phyloP scores from a whole-genome alignment of 2,797 vertebrate species.

The Echeneis naucrates region DNA sequence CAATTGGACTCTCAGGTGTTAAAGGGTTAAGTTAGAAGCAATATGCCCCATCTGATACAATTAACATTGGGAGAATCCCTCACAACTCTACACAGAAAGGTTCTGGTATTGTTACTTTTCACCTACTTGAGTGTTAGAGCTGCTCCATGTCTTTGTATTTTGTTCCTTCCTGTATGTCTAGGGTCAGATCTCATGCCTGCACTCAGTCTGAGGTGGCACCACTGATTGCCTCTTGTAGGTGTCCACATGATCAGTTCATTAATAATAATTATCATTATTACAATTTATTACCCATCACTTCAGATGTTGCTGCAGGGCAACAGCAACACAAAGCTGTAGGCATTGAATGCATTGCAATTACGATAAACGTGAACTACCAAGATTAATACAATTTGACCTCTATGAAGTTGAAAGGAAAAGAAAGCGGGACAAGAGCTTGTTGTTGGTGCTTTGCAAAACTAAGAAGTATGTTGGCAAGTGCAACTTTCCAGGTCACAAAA shows the following conservation, averaged over 20 bases:
- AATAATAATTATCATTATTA: too few species aligned
- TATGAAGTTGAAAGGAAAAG: too few species aligned
- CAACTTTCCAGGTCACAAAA: too few species aligned
- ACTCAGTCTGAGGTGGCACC: neutral
- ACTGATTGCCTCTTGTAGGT: conserved; percentile 4
- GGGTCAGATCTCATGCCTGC: neutral
- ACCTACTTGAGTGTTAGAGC: neutral
- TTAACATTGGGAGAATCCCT: conserved; percentile 36
- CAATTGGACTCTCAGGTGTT: too few species aligned
- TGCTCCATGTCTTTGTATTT: neutral
- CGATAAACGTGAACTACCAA: too few species aligned
- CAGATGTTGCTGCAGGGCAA: neutral
- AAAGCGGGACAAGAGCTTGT: too few species aligned
- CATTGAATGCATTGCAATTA: too few species aligned
- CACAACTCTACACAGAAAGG: conserved; percentile 1
- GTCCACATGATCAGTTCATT: neutral
- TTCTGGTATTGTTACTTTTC: conserved; percentile 4
- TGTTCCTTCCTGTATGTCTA: neutral
- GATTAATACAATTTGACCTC: too few species aligned
- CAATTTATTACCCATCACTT: neutral
- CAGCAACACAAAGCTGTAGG: neutral
- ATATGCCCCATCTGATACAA: conserved; percentile 43
- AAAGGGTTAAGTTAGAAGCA: conserved; percentile 13
- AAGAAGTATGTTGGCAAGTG: too few species aligned
- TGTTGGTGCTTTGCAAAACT: too few species aligned